phyloP scores from a whole-genome alignment of 2,888 invertebrate genomes.

The Limnephilus auricula region DNA sequence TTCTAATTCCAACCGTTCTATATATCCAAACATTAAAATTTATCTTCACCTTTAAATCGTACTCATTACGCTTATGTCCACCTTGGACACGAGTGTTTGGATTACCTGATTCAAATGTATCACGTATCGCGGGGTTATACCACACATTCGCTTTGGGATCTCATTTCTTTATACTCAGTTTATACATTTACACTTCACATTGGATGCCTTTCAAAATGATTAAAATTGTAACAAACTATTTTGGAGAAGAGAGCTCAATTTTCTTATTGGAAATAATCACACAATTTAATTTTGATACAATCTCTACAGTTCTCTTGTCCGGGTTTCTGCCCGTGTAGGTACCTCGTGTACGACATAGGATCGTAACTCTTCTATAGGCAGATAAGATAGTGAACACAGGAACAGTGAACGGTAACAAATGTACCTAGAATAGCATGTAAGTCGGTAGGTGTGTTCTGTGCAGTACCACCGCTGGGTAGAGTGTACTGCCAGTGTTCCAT shows the following conservation, averaged over 20 bases:
- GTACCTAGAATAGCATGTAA: conserved; percentile 58
- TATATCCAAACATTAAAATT: too few relatives aligned
- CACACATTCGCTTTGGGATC: neutral
- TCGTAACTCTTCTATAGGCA: conserved; percentile 50
- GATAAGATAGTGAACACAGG: conserved; percentile 54
- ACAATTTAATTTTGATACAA: neutral
- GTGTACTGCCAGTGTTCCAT: neutral
- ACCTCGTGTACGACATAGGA: conserved; percentile 16
- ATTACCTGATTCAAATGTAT: neutral
- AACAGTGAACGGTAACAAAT: conserved; percentile 60
- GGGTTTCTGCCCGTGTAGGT: neutral
- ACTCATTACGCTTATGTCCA: neutral
- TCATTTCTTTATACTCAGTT: neutral
- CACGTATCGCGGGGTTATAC: neutral
- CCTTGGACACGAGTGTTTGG: neutral
- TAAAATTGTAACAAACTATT: too few relatives aligned
- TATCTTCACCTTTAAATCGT: too few relatives aligned
- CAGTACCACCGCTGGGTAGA: neutral
- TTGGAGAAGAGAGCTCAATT: too few relatives aligned
- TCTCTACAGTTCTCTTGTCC: neutral
- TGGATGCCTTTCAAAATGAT: too few relatives aligned
- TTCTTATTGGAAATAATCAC: too few relatives aligned
- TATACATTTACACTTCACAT: neutral
- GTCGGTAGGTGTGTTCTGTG: conserved; percentile 18
- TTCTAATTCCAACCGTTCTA: too few relatives aligned